Percentiles rank a stretch among this genome's conserved stretches.
Conservation (phyloP, 37 sponge, comb jelly and placozoan genomes). For the Corticium candelabrum region DNA sequence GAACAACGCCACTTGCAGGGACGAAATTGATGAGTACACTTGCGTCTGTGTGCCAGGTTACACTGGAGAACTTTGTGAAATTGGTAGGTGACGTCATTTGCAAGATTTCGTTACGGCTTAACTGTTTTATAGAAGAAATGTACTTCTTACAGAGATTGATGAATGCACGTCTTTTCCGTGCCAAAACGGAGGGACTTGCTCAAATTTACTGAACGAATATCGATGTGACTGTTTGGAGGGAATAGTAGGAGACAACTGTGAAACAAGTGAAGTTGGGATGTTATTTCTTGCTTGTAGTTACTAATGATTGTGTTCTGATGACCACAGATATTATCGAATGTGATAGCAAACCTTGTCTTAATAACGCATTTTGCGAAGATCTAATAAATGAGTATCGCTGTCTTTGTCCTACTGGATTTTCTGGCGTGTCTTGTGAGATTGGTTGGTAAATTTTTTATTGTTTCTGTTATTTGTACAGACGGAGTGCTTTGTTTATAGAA, state of each 20-base stretch:
- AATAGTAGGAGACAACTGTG: constrained; percentile 24
- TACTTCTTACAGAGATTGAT: too few relatives aligned
- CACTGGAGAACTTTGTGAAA: constrained; percentile 34
- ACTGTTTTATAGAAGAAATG: too few relatives aligned
- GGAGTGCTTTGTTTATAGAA: too few relatives aligned
- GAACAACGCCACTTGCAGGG: constrained; percentile 42
- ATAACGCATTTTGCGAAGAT: background rate
- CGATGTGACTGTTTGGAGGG: constrained; percentile 10
- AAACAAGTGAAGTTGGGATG: too few relatives aligned
- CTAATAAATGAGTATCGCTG: background rate
- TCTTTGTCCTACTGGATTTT: background rate
- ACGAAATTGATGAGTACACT: background rate
- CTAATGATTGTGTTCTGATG: too few relatives aligned
- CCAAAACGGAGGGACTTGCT: constrained; percentile 43
- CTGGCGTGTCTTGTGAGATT: too few relatives aligned
- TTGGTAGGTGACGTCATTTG: too few relatives aligned
- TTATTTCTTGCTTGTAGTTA: too few relatives aligned
- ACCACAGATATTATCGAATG: too few relatives aligned
- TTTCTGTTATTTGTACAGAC: too few relatives aligned
- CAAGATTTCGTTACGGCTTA: too few relatives aligned
- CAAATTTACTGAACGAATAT: background rate
- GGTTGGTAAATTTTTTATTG: too few relatives aligned
- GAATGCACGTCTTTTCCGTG: constrained; percentile 48
- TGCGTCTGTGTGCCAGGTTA: constrained; percentile 36
- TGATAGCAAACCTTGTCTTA: background rate